phyloP scores from a whole-genome alignment of 2,113 vertebrate species.

The Galbula dea region DNA sequence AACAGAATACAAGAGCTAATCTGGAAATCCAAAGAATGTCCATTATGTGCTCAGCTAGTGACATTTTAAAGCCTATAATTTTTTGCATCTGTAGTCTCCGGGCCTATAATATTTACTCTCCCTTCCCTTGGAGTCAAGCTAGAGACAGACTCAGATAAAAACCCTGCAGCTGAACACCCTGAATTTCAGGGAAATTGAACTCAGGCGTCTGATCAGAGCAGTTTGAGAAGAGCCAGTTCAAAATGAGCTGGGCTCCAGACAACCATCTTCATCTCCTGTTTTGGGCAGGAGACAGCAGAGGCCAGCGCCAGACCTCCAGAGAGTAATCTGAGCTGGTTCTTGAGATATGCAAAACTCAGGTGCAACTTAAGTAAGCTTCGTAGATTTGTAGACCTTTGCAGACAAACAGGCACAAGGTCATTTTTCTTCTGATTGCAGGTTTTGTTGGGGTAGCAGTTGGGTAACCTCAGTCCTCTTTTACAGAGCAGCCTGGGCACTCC shows the following conservation, averaged over 20 bases:
- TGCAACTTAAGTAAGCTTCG: neutral
- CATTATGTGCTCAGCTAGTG: slow-evolving; percentile 50
- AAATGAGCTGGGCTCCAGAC: neutral
- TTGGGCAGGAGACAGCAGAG: neutral
- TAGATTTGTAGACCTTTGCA: neutral
- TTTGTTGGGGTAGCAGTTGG: neutral
- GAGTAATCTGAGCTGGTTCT: neutral
- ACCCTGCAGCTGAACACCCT: neutral
- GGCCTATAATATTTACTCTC: neutral
- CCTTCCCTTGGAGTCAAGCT: slow-evolving; percentile 9
- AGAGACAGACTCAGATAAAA: slow-evolving; percentile 24
- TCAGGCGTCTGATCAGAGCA: neutral
- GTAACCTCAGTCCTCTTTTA: neutral
- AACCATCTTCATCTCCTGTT: neutral
- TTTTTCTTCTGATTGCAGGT: neutral
- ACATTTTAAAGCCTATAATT: slow-evolving; percentile 62
- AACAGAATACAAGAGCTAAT: slow-evolving; percentile 46
- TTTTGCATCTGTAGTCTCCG: slow-evolving; percentile 52
- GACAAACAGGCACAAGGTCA: neutral
- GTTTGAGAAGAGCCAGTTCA: neutral
- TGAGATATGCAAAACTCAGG: neutral
- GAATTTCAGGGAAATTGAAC: neutral
- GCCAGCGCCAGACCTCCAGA: neutral
- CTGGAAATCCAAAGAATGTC: slow-evolving; percentile 39
- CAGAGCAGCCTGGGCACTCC: neutral